Evolutionary conservation across 1,140 invertebrate genomes (phyloP).

Genomic region (Diachasmimorpha longicaudata): DNA sequence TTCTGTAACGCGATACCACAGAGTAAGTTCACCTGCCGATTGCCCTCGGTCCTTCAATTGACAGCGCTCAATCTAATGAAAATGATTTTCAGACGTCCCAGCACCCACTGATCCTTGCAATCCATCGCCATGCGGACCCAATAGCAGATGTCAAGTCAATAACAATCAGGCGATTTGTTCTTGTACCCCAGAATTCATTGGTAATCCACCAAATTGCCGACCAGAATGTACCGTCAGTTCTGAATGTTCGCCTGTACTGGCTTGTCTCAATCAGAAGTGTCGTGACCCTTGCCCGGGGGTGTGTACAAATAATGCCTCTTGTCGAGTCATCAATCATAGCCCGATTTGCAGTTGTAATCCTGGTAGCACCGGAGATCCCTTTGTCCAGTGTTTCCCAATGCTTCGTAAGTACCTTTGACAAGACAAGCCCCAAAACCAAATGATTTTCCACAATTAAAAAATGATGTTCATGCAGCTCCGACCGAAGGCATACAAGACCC

Average conservation of each 20-base stretch:
- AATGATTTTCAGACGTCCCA: constrained; percentile 2
- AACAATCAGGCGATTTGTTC: constrained; percentile 58
- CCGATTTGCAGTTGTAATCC: constrained; percentile 64
- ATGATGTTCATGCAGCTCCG: constrained; percentile 22
- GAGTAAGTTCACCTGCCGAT: constrained; percentile 41
- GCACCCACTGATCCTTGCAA: constrained; percentile 57
- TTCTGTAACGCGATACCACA: constrained; percentile 64
- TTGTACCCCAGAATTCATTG: constrained; percentile 65
- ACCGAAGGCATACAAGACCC: constrained; percentile 45
- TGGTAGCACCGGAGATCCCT: constrained; percentile 41
- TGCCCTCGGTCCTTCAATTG: neutral
- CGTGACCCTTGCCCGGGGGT: constrained; percentile 67
- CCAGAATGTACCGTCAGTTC: constrained; percentile 68
- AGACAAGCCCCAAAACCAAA: neutral
- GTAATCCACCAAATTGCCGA: constrained; percentile 62
- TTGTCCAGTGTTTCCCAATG: constrained; percentile 40
- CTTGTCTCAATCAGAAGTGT: constrained; percentile 65
- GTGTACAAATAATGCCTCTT: constrained; percentile 67
- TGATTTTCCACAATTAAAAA: neutral
- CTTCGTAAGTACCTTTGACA: constrained; percentile 38
- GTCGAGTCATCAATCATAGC: constrained; percentile 65
- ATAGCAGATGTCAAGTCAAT: constrained; percentile 62
- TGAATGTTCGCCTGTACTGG: constrained; percentile 64
- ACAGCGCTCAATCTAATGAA: neutral
- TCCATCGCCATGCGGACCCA: constrained; percentile 67